Percentiles rank a stretch among this genome's conserved stretches.
These are phyloP conservation scores for Adineta ricciae DNA, from an alignment of 2,888 invertebrate genomes.

Conservation along the genomic window DNA sequence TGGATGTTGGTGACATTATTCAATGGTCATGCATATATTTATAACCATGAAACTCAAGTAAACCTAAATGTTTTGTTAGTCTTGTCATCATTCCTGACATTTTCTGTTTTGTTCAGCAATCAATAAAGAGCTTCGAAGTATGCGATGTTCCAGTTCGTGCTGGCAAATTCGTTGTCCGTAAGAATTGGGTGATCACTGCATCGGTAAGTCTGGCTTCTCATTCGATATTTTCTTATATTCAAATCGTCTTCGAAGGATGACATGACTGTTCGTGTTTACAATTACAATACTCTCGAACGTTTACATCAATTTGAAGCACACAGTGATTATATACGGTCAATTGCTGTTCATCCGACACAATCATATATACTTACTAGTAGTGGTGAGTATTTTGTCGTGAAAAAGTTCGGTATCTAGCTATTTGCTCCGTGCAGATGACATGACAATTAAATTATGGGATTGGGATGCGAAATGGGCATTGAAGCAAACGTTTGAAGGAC, in stretches of 20 bases:
- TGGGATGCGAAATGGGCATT: constrained; percentile 98
- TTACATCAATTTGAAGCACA: constrained; percentile 94
- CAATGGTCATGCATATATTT: constrained; percentile 96
- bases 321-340: constrained; percentile 89
- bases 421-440: constrained; percentile 66
- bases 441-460: constrained; percentile 96
- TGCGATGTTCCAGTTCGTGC: constrained; percentile 86
- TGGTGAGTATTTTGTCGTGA: constrained; percentile 44
- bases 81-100: neutral
- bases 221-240: too few relatives aligned
- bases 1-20: constrained; percentile 97
- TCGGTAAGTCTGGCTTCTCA: constrained; percentile 36
- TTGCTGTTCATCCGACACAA: constrained; percentile 91
- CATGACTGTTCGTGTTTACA: constrained; percentile 73
- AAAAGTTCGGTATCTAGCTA: neutral
- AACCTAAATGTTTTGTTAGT: too few relatives aligned
- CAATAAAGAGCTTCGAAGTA: constrained; percentile 58
- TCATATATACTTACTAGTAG: constrained; percentile 90
- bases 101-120: constrained; percentile 42
- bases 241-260: constrained; percentile 45
- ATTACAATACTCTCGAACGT: constrained; percentile 93
- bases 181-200: constrained; percentile 96
- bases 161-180: constrained; percentile 86
- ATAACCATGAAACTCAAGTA: constrained; percentile 88
- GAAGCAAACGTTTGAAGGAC: constrained; percentile 96